Evolutionary conservation across 2,113 vertebrate genomes (phyloP), one percentile per base, ranked within the genome.

Genomic region (Tragelaphus scriptus): DNA sequence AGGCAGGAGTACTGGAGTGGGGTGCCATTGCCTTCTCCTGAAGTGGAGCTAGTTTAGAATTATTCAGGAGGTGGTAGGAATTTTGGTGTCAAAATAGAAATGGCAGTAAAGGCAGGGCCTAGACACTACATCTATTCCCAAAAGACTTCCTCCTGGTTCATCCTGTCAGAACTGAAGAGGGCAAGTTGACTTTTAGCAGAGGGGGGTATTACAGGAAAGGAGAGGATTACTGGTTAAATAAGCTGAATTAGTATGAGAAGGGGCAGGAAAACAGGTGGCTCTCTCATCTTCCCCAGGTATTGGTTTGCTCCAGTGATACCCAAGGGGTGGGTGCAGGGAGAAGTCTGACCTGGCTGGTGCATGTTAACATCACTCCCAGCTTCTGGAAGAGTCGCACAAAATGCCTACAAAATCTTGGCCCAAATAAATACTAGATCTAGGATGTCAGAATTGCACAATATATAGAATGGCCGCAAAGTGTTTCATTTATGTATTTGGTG

Each of bases 131-230:
- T 77, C 12, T 77, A 4, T 71, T 32, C 13, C 81, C 17, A 5
- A 63, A 55, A 68, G n/a, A 11, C 32, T 32, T 56, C 68, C 15
- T 86, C 47, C 19, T 90, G 51, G 19, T 49, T 80, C n/a, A 28
- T 59, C 14, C 28, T 65, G 15, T 79, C 14, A 79, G 89, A 47
- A 81, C 10, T 49, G 30, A 32, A 85, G 77, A 40, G 16, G 36
- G 25, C 19, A 4, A 19, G 53, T 6, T 16, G 17, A 71, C 1
- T 1, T 36, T 77, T 40, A 40, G 32, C 40, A 61, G 51, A 63
- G 21, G 40, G 3, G 11, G 5, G 1, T 13, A 3, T 0, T 21
- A 11, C 7, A 55, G 63, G 28, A 32, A 51, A 9, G 13, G 25
- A 77, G 14, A 58, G 6, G 30, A 23, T 65, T 3, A 85, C 58